Conservation (phyloP, 2,113 vertebrate genomes). For the Triplophysa tibetana region DNA sequence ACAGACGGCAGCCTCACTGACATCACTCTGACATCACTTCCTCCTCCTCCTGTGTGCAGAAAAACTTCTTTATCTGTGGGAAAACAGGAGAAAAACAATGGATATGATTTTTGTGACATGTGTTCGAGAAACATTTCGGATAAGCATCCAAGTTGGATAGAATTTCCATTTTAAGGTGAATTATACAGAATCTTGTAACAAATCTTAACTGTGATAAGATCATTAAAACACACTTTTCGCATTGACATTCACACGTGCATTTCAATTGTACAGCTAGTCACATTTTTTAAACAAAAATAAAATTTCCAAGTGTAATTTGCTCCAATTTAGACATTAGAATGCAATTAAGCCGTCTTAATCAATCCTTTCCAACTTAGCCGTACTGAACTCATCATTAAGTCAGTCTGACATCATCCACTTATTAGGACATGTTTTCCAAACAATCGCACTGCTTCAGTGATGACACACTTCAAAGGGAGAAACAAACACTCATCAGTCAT, state of each 20-base stretch:
- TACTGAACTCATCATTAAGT: constrained; percentile 20
- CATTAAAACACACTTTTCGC: no score
- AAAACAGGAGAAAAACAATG: constrained; percentile 26
- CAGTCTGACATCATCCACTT: constrained; percentile 37
- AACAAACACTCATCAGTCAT: constrained; percentile 26
- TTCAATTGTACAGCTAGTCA: not conserved
- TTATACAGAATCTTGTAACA: no score
- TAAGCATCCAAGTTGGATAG: no score
- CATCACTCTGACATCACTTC: constrained; percentile 58
- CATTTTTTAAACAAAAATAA: not conserved
- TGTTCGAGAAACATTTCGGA: no score
- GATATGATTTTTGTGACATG: no score
- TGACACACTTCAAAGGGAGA: constrained; percentile 12
- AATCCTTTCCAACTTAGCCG: constrained; percentile 28
- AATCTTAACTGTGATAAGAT: no score
- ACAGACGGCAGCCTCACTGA: constrained; percentile 65
- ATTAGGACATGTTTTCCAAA: constrained; percentile 16
- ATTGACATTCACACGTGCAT: not conserved
- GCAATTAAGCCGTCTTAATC: constrained; percentile 9
- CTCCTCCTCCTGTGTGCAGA: constrained; percentile 24
- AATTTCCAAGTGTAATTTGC: not conserved
- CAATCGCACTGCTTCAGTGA: not conserved
- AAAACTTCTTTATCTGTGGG: constrained; percentile 61
- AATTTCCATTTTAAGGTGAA: no score
- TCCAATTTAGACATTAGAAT: not conserved